Base-by-base conservation (phyloP, 2,113 vertebrate species). In the Takifugu bimaculatus region DNA sequence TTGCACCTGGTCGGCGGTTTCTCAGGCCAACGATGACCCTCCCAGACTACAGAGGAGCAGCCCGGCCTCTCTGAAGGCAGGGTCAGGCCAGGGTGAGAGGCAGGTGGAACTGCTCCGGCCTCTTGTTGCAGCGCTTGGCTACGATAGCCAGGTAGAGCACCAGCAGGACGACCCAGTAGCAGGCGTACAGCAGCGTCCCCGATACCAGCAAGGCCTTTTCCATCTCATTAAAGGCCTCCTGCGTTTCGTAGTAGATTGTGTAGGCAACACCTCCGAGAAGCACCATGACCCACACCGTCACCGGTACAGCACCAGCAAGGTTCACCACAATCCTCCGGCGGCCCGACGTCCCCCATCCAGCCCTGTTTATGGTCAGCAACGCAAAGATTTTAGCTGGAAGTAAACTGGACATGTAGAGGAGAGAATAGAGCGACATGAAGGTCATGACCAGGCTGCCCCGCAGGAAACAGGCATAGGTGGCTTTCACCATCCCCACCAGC, bases 331-430 rank as follows among this genome's bases (percentile, higher is more conserved):
- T 83, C 81, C 93, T 95, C 74, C 90, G 92, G 54, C 97, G 93
- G 50, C 97, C 97, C 0, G 97, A 99, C 0, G 97, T 99, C 59
- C 97, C 97, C 97, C 97, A 99, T 47, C 97, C 94, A 0, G 96
- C 94, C 81, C 98, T 98, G 88, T 94, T 99, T 89, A 99, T 99
- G 86, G 97, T 98, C 72, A 96, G 92, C 1, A 99, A 87, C 81
- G 97, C 97, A 0, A 99, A 99, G 55, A 99, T 94, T 85, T 99
- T 99, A 81, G 94, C 93, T 0, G 97, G 96, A 7, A 97, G 91
- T 57, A 98, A 90, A 82, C 97, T 99, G 83, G 95, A 94, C 97
- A 98, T 99, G 79, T 99, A 99, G 74, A 99, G 93, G 26, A 99
- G 91, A 26, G 97, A 94, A 7, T 99, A 99, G 47, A 99, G 93